A percentile compares a stretch with the other conserved stretches of the same genome.
phyloP scores from a whole-genome alignment of 2,113 vertebrate species.

The Coptodon bakossiorum region DNA sequence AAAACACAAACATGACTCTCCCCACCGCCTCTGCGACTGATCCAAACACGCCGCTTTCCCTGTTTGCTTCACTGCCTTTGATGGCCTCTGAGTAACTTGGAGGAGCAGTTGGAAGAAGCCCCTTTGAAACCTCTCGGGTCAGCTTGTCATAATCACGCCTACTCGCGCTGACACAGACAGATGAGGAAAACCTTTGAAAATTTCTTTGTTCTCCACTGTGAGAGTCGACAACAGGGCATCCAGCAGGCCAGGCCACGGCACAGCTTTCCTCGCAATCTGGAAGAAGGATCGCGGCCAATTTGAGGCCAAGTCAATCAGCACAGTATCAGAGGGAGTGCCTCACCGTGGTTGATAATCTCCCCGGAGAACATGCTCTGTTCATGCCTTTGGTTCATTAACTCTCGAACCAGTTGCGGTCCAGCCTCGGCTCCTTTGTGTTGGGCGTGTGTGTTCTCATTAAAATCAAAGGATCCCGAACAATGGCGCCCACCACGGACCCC shows the following conservation, averaged over 20 bases:
- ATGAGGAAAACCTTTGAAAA: slow-evolving; percentile 50
- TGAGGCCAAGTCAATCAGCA: slow-evolving; percentile 54
- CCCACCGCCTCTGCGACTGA: neutral
- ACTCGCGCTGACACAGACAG: slow-evolving; percentile 40
- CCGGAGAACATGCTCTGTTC: slow-evolving; percentile 15
- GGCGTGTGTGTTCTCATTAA: slow-evolving; percentile 33
- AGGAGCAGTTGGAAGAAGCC: neutral
- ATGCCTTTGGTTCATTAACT: slow-evolving; percentile 38
- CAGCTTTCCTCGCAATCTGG: neutral
- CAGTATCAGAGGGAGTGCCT: slow-evolving; percentile 8
- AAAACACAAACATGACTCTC: neutral
- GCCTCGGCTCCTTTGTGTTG: slow-evolving; percentile 1
- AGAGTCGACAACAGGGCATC: slow-evolving; percentile 22
- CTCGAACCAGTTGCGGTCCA: slow-evolving; percentile 14
- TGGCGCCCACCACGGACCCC: neutral
- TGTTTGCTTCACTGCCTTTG: neutral
- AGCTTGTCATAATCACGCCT: slow-evolving; percentile 26
- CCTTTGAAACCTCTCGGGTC: slow-evolving; percentile 7
- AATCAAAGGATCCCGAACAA: slow-evolving; percentile 30
- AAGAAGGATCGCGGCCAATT: slow-evolving; percentile 39
- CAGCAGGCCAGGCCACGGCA: neutral
- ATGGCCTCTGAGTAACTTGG: slow-evolving; percentile 21
- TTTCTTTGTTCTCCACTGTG: slow-evolving; percentile 48
- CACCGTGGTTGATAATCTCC: slow-evolving; percentile 46
- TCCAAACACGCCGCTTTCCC: neutral